phyloP scores from a whole-genome alignment of 2,888 invertebrate genomes.

The Hedychridium roseum region DNA sequence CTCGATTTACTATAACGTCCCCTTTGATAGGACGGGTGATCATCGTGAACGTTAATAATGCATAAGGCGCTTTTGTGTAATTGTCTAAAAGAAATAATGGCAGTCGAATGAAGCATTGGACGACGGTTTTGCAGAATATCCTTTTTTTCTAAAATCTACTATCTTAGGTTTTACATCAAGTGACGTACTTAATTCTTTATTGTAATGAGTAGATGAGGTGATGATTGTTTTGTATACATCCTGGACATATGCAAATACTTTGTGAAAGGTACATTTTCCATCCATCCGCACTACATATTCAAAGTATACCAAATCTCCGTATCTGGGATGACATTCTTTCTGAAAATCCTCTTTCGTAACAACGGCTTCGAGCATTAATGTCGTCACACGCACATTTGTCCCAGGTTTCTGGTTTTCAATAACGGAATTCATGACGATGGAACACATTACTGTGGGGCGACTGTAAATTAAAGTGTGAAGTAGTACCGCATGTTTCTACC shows the following conservation, averaged over 20 bases:
- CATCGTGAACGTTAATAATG: constrained; percentile 47
- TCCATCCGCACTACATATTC: constrained; percentile 33
- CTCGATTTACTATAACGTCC: constrained; percentile 38
- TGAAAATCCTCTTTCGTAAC: constrained; percentile 36
- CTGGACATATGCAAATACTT: constrained; percentile 50
- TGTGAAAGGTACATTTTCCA: constrained; percentile 21
- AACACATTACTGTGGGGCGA: constrained; percentile 34
- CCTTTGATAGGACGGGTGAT: constrained; percentile 42
- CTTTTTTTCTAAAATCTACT: neutral
- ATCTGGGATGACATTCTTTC: constrained; percentile 37
- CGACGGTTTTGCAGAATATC: neutral
- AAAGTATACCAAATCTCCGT: constrained; percentile 52
- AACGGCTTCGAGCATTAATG: constrained; percentile 45
- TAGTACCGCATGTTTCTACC: neutral
- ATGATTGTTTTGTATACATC: constrained; percentile 29
- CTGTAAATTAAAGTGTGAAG: constrained; percentile 3
- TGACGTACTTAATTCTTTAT: constrained; percentile 41
- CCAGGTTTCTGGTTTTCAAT: constrained; percentile 10
- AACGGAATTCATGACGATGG: constrained; percentile 41
- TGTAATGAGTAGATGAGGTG: constrained; percentile 38
- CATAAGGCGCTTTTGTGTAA: constrained; percentile 36
- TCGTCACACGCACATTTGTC: constrained; percentile 30
- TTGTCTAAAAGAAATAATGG: constrained; percentile 25
- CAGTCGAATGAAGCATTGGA: neutral
- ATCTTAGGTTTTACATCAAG: neutral